Evolutionary conservation across 1,140 invertebrate species (phyloP).

Genomic region (Lordiphosa mommai): DNA sequence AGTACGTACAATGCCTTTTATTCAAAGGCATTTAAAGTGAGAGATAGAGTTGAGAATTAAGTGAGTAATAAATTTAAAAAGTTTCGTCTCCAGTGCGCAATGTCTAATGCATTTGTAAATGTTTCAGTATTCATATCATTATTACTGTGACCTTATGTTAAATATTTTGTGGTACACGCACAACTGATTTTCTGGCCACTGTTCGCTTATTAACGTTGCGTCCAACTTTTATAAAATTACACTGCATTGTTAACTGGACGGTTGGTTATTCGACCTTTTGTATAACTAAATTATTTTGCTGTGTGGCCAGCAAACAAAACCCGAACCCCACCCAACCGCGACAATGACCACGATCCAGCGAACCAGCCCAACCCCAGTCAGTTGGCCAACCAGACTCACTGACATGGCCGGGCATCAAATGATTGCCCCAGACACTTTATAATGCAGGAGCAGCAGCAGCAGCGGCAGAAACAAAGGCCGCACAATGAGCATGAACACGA

Average conservation of each 20-base stretch:
- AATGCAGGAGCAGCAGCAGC: constrained; percentile 53
- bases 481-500: constrained; percentile 73
- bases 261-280: constrained; percentile 51
- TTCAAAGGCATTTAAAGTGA: too few species aligned
- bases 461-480: constrained; percentile 36
- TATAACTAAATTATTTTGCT: constrained; percentile 74
- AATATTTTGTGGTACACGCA: background rate
- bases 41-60: too few species aligned
- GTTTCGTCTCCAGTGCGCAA: too few species aligned
- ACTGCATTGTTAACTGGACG: constrained; percentile 36
- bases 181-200: background rate
- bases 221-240: constrained; percentile 37
- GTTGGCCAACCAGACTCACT: constrained; percentile 44
- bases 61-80: too few species aligned
- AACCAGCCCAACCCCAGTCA: constrained; percentile 22
- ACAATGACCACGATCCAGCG: constrained; percentile 3
- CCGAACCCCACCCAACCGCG: constrained; percentile 3
- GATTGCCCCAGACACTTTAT: constrained; percentile 76
- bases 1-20: too few species aligned
- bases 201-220: constrained; percentile 50
- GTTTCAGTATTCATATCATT: too few species aligned
- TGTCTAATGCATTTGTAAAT: too few species aligned
- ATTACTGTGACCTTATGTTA: too few species aligned
- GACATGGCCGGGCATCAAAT: constrained; percentile 64
- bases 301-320: constrained; percentile 45